These are phyloP conservation scores for Carpatolechia fugitivella DNA, from an alignment of 2,888 invertebrate genomes.

Conservation along the genomic window DNA sequence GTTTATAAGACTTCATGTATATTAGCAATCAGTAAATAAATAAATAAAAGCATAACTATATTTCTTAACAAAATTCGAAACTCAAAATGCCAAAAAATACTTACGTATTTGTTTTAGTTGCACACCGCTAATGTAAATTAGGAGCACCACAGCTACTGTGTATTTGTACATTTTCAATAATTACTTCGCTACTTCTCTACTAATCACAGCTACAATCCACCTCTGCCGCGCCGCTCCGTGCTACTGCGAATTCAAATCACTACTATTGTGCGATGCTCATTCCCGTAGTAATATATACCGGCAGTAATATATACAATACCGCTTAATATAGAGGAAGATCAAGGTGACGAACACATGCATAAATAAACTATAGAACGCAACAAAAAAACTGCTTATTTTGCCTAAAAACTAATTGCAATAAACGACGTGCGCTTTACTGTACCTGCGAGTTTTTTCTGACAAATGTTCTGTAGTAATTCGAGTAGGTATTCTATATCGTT, in stretches of 20 bases:
- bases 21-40: no score
- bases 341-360: constrained; percentile 15
- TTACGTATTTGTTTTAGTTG: constrained; percentile 50
- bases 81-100: constrained; percentile 26
- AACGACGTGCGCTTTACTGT: background rate
- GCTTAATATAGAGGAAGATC: constrained; percentile 18
- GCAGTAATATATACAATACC: background rate
- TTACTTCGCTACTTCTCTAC: background rate
- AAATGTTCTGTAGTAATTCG: background rate
- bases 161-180: constrained; percentile 33
- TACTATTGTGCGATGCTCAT: constrained; percentile 7
- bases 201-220: background rate
- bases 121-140: constrained; percentile 39
- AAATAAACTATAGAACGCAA: constrained; percentile 5
- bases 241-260: constrained; percentile 16
- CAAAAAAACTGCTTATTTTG: constrained; percentile 2
- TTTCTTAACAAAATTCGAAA: background rate
- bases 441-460: background rate
- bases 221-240: constrained; percentile 20
- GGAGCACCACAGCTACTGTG: constrained; percentile 30
- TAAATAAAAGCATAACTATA: background rate
- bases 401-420: background rate
- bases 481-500: background rate
- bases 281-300: constrained; percentile 35
- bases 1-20: no score